Base-by-base conservation (phyloP, 2,888 invertebrate species). In the Rhamnusium bicolor region DNA sequence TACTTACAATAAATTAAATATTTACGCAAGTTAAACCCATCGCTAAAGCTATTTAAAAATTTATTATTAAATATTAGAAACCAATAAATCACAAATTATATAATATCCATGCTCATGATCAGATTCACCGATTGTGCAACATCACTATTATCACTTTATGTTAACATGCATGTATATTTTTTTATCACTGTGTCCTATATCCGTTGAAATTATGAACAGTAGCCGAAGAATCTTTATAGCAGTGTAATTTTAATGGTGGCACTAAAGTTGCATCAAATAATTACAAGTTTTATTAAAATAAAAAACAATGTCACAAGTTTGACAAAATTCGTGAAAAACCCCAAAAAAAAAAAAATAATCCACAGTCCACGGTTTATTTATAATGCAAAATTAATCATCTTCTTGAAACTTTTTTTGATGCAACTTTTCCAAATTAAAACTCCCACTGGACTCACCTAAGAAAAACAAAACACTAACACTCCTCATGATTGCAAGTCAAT, bases 401-500 rank as follows among this genome's bases (percentile, higher is more conserved):
- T n/a, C n/a, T n/a, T n/a, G n/a, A n/a, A n/a, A n/a, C n/a, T n/a
- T n/a, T n/a, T n/a, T 47, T 51, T 51, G 18, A 51, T 18, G 51
- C 51, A 51, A 40, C 10, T 51, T 18, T 14, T 18, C 49, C 49
- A 51, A 51, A 51, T 10, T 51, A 18, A 10, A 51, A 18, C 18
- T 12, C 18, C 18, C 51, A 51, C 51, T 12, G 40, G 18, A 87
- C 87, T 87, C 85, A 87, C 87, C 87, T 84, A 87, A 76, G 77
- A 87, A 78, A 81, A 87, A 82, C 80, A 87, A 84, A 77, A 85
- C 84, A 87, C 85, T 84, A 83, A 84, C 85, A 86, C 85, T 84
- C 85, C 83, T 85, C 87, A 87, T 87, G 83, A 83, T 84, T 83
- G 83, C 82, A 82, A 84, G 85, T 84, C 84, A 83, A 79, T 80